Evolutionary conservation across 1,140 invertebrate species (phyloP), one percentile per base, ranked within the genome.

Genomic region (Trichoplusia ni): DNA sequence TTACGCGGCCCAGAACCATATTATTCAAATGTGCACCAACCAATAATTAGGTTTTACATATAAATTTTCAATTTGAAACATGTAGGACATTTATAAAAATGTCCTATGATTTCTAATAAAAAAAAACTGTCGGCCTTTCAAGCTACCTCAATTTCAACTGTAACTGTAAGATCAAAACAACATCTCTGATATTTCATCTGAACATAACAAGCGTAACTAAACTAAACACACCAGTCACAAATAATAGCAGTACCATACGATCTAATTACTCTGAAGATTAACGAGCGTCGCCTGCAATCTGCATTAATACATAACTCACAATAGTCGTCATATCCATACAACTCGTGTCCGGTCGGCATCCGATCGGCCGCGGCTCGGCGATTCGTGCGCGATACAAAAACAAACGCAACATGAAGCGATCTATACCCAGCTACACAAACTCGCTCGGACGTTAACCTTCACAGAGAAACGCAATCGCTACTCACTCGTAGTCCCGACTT

Each of bases 401-500:
- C 46, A 49, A 49, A 49, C 46, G 14, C 8, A 27, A 27, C 16
- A 16, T 8, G 2, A 13, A 13, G 11, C 14, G 18, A 40, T 31
- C 19, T n/a, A 42, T 18, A 29, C 16, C 38, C 65, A 72, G 66
- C 51, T 73, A 76, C 73, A 73, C 61, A 71, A 62, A 35, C 44
- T 40, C 54, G 8, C 35, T 54, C 75, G 80, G 77, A 46, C 81
- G 72, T 80, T 81, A 70, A 82, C 77, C 74, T 71, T 64, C 73
- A 47, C 29, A 31, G 31, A 42, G 64, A 66, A 53, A 60, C 64
- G 38, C 23, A 69, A 74, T 23, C 19, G 23, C 38, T 58, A 58
- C 54, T 90, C 59, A 90, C 89, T 89, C 18, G 87, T 82, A 46
- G 81, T 84, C 13, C 89, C 89, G 37, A 90, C 82, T 67, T 89